Base-by-base conservation (phyloP, 2,888 invertebrate species). In the Sphaerophoria rueppellii region DNA sequence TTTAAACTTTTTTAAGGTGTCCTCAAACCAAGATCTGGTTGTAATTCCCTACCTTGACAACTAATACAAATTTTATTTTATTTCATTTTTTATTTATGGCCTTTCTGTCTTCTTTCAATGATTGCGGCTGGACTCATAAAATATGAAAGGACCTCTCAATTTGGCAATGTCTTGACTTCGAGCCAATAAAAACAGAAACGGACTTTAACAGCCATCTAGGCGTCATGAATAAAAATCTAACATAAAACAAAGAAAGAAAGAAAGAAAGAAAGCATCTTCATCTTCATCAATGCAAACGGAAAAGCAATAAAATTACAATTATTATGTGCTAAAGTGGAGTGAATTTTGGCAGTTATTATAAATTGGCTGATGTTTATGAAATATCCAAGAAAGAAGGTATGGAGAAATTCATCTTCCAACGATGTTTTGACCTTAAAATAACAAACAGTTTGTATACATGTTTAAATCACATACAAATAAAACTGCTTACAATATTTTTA, bases 311-410 rank as follows among this genome's bases (percentile, higher is more conserved):
- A 50, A 50, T 50, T 50, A 50, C 65, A 65, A 65, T 50, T 48
- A 65, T 37, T 48, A 65, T 37, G 50, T 65, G 46, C 65, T 65
- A 14, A 14, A 63, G n/a, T 63, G 48, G 34, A 35, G 14, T 63
- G 34, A 63, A 48, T 48, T 63, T 48, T 63, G 14, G 24, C 32
- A 63, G 34, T 63, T 48, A 46, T 9, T 48, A 46, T 48, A 63
- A 34, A n/a, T 9, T n/a, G 14, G 63, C 34, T n/a, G 34, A 16
- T 48, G 0, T 48, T 32, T 34, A 48, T 40, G 61, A 34, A 63
- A 63, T 63, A 14, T 11, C 3, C 48, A 34, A n/a, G 46, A 63
- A 34, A 48, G 34, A 34, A 43, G 43, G 9, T 40, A 40, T 43
- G 12, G 43, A 43, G 43, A 40, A 40, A 40, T 40, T 40, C 6